Percentiles rank a stretch among this genome's conserved stretches.
Evolutionary conservation across 2,113 vertebrate species (phyloP).

Genomic region (Piaya cayana): DNA sequence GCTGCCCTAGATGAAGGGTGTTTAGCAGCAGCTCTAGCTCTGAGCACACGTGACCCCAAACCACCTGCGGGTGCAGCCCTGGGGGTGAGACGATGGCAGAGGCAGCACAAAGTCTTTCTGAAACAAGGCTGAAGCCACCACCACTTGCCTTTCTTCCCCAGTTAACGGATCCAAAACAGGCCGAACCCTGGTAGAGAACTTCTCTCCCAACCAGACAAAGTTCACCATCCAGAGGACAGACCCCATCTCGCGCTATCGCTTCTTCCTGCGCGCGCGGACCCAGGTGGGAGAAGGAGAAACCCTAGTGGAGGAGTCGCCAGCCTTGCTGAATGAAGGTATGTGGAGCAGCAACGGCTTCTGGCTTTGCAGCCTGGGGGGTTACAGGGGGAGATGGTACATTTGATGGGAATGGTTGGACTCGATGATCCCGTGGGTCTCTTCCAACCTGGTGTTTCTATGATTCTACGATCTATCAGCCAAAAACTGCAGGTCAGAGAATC

Average conservation of each 20-base stretch:
- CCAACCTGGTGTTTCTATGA: too few species aligned
- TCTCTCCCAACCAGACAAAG: conserved; percentile 86
- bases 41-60: fast-evolving
- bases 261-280: conserved; percentile 87
- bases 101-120: neutral
- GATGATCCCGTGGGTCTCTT: too few species aligned
- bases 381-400: fast-evolving
- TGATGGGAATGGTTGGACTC: too few species aligned
- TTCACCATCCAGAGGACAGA: conserved; percentile 83
- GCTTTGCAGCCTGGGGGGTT: neutral
- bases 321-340: conserved; percentile 90
- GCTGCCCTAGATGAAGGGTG: fast-evolving
- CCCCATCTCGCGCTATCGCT: conserved; percentile 86
- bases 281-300: conserved; percentile 87
- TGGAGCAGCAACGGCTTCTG: neutral
- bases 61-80: fast-evolving
- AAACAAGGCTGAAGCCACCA: neutral
- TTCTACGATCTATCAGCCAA: fast-evolving
- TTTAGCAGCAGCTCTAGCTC: neutral
- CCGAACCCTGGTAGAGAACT: conserved; percentile 75
- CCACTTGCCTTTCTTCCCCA: conserved; percentile 64
- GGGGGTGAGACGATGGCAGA: neutral
- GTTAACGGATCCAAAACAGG: conserved; percentile 88
- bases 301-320: conserved; percentile 82
- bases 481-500: neutral